These are phyloP conservation scores for Epizoanthus stellaris DNA, from an alignment of 92 coral and sea anemone species.

Conservation along the genomic window DNA sequence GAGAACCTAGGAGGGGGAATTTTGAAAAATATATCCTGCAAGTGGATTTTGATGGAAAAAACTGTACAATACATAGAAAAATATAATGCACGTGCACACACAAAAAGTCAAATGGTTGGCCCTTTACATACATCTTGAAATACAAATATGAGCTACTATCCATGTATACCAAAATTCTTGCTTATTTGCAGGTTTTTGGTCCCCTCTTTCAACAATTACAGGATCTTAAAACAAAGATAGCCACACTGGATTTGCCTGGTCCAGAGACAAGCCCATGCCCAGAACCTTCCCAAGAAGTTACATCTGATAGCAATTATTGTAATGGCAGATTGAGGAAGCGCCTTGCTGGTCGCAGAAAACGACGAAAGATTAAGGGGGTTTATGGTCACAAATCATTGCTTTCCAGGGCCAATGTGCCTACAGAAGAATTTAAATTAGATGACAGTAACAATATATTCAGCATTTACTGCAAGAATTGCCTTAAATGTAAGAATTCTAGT, in stretches of 20 bases:
- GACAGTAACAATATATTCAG: not conserved
- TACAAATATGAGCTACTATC: not conserved
- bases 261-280: constrained; percentile 3
- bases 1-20: not conserved
- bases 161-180: not conserved
- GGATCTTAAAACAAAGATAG: not conserved
- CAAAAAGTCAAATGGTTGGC: not conserved
- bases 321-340: not conserved
- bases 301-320: not conserved
- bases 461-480: not conserved
- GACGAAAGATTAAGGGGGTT: not conserved
- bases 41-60: not conserved
- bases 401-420: not conserved
- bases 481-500: not conserved
- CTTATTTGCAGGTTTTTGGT: not conserved
- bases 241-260: not conserved
- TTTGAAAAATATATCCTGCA: not conserved
- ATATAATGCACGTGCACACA: not conserved
- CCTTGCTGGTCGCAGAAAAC: not conserved
- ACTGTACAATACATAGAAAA: not conserved
- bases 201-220: not conserved
- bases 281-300: not conserved
- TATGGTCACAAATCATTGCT: not conserved
- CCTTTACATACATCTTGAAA: not conserved
- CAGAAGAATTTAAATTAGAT: not conserved